These are phyloP conservation scores for Ammospiza caudacuta DNA, from an alignment of 2,113 vertebrate genomes.

Conservation along the genomic window DNA sequence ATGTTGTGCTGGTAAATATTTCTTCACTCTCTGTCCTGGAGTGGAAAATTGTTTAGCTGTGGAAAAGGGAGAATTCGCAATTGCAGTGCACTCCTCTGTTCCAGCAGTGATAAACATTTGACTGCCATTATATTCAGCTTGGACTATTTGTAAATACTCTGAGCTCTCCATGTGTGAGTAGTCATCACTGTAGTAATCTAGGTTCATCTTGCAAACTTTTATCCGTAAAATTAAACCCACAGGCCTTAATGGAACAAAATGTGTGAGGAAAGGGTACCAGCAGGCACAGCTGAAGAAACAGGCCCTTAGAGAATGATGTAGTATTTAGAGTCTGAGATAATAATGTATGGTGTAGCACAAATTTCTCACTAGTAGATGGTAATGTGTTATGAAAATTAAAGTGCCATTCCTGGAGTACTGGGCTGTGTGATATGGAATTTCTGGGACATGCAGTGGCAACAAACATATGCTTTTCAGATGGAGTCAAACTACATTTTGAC, in stretches of 20 bases:
- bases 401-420: neutral
- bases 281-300: neutral
- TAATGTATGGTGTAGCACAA: neutral
- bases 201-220: slow-evolving; percentile 5
- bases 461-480: neutral
- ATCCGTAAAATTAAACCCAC: neutral
- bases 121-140: slow-evolving; percentile 25
- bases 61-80: neutral
- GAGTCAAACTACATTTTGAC: neutral
- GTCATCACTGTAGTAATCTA: neutral
- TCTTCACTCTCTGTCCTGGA: neutral
- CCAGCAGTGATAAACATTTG: slow-evolving; percentile 28
- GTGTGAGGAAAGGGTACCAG: neutral
- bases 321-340: neutral
- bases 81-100: neutral
- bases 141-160: slow-evolving; percentile 13
- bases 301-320: neutral
- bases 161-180: neutral
- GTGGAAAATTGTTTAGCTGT: neutral
- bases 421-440: neutral
- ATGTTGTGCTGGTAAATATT: slow-evolving; percentile 19
- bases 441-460: neutral
- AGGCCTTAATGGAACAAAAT: neutral
- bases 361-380: neutral
- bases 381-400: neutral